Conservation (phyloP, 2,888 invertebrate species). For the Taphrorychus bicolor region DNA sequence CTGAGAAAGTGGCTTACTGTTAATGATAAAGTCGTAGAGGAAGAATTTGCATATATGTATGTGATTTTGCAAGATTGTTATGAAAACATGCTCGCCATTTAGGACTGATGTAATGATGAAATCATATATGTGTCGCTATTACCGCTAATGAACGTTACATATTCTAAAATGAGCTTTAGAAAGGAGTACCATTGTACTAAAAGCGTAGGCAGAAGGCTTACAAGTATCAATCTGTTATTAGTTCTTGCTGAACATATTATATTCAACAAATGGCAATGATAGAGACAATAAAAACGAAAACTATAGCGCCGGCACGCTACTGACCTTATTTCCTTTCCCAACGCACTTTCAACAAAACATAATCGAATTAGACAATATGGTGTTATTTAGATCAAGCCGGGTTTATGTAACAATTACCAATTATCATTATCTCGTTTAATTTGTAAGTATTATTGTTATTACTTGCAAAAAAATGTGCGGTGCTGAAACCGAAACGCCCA, state of each 20-base stretch:
- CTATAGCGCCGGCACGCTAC: slow-evolving; percentile 22
- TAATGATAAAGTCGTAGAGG: background rate
- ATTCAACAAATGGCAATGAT: slow-evolving; percentile 9
- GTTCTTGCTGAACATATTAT: background rate
- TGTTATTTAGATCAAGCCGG: slow-evolving; percentile 26
- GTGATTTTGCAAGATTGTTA: background rate
- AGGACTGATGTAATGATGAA: background rate
- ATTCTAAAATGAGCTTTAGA: background rate
- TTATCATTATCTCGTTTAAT: slow-evolving; percentile 38
- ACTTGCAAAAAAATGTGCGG: slow-evolving; percentile 19
- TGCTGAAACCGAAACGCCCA: slow-evolving; percentile 34
- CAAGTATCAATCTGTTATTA: background rate
- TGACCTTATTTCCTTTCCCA: slow-evolving; percentile 34
- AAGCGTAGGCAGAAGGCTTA: background rate
- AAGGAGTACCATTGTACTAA: background rate
- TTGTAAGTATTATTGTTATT: slow-evolving; percentile 34
- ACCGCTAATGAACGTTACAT: background rate
- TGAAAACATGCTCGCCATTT: background rate
- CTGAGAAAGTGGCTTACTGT: background rate
- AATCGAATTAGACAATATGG: slow-evolving; percentile 36
- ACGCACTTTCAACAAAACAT: slow-evolving; percentile 37
- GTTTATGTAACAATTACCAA: slow-evolving; percentile 40
- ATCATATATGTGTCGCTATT: too few relatives aligned
- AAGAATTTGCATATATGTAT: background rate
- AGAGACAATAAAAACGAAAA: slow-evolving; percentile 22